Conservation (phyloP, 2,797 vertebrate species). For the Melanotaenia parkinsoni region DNA sequence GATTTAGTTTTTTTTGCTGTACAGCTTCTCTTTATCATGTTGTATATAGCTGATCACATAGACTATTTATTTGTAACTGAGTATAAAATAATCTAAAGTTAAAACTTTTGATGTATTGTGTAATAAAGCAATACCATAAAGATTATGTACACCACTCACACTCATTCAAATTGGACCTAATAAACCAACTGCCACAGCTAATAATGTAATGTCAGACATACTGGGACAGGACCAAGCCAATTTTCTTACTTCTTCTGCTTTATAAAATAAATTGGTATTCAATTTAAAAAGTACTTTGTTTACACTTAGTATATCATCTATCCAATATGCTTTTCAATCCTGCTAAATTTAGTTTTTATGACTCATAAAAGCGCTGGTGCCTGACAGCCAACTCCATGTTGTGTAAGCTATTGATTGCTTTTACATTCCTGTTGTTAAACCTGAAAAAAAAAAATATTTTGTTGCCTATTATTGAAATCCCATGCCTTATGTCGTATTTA, state of each 20-base stretch:
- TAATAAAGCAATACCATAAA: background rate
- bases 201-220: background rate
- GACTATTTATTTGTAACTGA: background rate
- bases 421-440: constrained; percentile 18
- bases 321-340: constrained; percentile 8
- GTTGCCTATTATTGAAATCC: background rate
- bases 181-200: background rate
- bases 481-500: constrained; percentile 2
- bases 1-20: too few species aligned
- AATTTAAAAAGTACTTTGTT: constrained; percentile 12
- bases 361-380: constrained; percentile 4
- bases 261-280: constrained; percentile 1
- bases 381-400: constrained; percentile 15
- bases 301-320: constrained; percentile 3
- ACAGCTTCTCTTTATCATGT: too few species aligned
- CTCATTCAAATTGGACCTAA: background rate
- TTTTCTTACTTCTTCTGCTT: background rate
- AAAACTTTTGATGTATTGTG: background rate
- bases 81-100: background rate
- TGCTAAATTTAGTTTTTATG: constrained; percentile 12
- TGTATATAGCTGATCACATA: too few species aligned
- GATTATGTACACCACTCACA: background rate
- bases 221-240: background rate
- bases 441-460: constrained; percentile 18
- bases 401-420: constrained; percentile 16